Conservation (phyloP, 92 coral and sea anemone genomes). For the Zoanthus sansibaricus region DNA sequence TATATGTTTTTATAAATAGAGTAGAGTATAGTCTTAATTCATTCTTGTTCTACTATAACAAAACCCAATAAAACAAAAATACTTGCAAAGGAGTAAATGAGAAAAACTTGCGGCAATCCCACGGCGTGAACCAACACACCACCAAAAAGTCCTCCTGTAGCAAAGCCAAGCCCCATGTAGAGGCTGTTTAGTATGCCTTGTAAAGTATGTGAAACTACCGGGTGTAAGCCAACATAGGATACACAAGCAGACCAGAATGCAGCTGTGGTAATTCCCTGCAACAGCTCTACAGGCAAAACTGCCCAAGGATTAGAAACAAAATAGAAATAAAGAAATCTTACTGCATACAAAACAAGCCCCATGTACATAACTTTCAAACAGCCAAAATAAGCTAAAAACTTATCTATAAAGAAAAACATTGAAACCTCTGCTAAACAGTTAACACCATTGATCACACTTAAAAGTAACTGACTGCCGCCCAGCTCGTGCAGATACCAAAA, state of each 20-base stretch:
- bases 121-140: conserved; percentile 84
- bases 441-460: conserved; percentile 86
- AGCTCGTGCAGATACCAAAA: conserved; percentile 97
- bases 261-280: conserved; percentile 97
- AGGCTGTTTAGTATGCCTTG: conserved; percentile 94
- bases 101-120: conserved; percentile 84
- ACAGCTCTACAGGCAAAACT: conserved; percentile 92
- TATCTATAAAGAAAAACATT: conserved; percentile 83
- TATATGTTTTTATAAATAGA: too few relatives aligned
- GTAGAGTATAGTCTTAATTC: neutral
- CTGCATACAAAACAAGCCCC: conserved; percentile 81
- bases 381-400: conserved; percentile 76
- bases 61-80: conserved; percentile 63
- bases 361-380: conserved; percentile 85
- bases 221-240: conserved; percentile 92
- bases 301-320: conserved; percentile 89
- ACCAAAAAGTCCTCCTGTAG: conserved; percentile 92
- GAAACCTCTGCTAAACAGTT: conserved; percentile 92
- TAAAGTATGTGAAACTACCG: conserved; percentile 85
- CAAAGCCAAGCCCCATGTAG: conserved; percentile 97
- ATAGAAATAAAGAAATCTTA: conserved; percentile 82
- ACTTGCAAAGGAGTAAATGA: conserved; percentile 77
- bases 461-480: conserved; percentile 89
- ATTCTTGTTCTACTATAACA: conserved; percentile 55
- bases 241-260: conserved; percentile 99